Conservation (phyloP, 1,140 invertebrate species). For the Parapsyche elsis region DNA sequence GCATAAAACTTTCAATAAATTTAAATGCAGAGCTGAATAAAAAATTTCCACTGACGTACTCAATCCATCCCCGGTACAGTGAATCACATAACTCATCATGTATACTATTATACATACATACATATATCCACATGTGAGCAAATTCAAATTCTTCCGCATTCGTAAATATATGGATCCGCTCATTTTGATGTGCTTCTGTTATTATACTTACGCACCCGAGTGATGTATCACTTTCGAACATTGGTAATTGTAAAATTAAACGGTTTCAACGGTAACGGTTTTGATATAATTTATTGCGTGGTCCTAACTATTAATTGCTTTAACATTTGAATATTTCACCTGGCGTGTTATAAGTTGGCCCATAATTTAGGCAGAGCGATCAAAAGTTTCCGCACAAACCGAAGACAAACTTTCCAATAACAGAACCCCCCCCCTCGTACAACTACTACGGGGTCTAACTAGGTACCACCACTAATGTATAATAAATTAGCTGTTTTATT, state of each 20-base stretch:
- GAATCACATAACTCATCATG: too few relatives aligned
- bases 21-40: too few relatives aligned
- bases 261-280: slow-evolving; percentile 5
- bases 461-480: slow-evolving; percentile 2
- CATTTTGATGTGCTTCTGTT: too few relatives aligned
- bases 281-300: slow-evolving; percentile 35
- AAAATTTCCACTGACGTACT: too few relatives aligned
- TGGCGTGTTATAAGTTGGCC: slow-evolving; percentile 41
- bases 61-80: too few relatives aligned
- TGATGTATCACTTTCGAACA: too few relatives aligned
- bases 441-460: not conserved
- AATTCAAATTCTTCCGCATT: too few relatives aligned
- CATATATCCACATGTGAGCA: too few relatives aligned
- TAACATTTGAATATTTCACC: slow-evolving; percentile 42
- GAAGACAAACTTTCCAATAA: slow-evolving; percentile 43
- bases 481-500: not conserved
- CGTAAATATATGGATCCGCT: too few relatives aligned
- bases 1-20: too few relatives aligned
- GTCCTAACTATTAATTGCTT: slow-evolving; percentile 35
- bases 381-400: slow-evolving; percentile 36
- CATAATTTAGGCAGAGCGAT: slow-evolving; percentile 45
- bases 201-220: too few relatives aligned
- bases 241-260: not conserved
- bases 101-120: too few relatives aligned
- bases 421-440: not conserved